Evolutionary conservation across 2,113 vertebrate species (phyloP).

Genomic region (Zosterops hypoxanthus): DNA sequence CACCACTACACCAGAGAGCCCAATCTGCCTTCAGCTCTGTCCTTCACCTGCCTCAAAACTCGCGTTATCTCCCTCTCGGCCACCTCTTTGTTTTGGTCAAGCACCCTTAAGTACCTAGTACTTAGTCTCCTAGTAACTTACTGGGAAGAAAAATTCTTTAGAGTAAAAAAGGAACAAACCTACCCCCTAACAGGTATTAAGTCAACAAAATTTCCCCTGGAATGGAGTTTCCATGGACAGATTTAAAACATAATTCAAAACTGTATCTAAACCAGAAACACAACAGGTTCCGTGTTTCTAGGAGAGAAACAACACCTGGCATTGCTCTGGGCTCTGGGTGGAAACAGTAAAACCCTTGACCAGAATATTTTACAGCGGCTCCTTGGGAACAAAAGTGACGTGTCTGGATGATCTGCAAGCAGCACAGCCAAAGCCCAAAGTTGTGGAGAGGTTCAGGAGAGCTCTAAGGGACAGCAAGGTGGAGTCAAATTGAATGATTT

Average conservation of each 20-base stretch:
- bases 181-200: neutral
- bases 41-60: too few species aligned
- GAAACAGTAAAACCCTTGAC: neutral
- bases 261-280: neutral
- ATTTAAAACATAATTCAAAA: neutral
- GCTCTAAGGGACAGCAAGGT: neutral
- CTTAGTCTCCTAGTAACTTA: too few species aligned
- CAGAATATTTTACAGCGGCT: neutral
- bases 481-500: neutral
- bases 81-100: too few species aligned
- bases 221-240: neutral
- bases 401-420: neutral
- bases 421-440: neutral
- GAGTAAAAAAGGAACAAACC: too few species aligned
- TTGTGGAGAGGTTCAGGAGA: neutral
- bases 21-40: too few species aligned
- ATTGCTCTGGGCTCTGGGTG: neutral
- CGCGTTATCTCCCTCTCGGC: too few species aligned
- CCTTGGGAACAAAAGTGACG: fast-evolving
- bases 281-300: neutral
- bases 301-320: neutral
- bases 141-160: too few species aligned
- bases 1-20: too few species aligned
- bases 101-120: too few species aligned
- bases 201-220: neutral